A percentile compares a stretch with the other conserved stretches of the same genome.
These are phyloP conservation scores for Falco concolor DNA, from an alignment of 2,797 vertebrate genomes.

Conservation along the genomic window DNA sequence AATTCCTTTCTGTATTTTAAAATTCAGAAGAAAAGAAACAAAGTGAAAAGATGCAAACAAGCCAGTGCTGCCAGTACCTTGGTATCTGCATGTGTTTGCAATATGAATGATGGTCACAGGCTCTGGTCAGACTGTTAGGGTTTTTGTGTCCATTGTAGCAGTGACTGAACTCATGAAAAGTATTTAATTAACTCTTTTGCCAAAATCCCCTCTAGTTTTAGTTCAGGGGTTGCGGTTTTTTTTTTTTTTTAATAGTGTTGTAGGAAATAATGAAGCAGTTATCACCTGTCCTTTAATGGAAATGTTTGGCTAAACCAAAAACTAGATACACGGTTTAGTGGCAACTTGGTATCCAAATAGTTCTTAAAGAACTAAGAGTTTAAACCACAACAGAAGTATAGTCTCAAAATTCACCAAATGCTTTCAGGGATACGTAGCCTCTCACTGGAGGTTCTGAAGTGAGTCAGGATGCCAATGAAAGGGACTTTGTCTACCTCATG, in stretches of 20 bases:
- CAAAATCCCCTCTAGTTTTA: neutral
- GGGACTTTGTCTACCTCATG: neutral
- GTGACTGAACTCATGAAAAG: neutral
- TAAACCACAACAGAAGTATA: neutral
- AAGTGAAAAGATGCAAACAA: neutral
- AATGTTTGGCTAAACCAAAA: neutral
- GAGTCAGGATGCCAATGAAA: neutral
- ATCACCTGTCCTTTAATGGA: neutral
- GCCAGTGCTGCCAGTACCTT: neutral
- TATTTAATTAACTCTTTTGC: neutral
- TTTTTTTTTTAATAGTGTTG: neutral
- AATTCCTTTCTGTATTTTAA: neutral
- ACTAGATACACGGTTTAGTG: neutral
- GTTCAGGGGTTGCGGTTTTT: neutral
- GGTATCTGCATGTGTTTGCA: neutral
- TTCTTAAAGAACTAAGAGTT: neutral
- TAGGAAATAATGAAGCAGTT: neutral
- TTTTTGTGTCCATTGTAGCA: neutral
- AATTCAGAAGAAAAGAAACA: neutral
- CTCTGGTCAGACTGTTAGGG: neutral
- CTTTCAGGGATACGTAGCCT: neutral
- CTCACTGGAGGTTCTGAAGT: neutral
- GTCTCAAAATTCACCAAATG: neutral
- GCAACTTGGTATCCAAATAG: neutral
- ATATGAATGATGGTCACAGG: neutral